Conservation (phyloP, 2,113 vertebrate genomes). For the Pseudorectes ferrugineus region DNA sequence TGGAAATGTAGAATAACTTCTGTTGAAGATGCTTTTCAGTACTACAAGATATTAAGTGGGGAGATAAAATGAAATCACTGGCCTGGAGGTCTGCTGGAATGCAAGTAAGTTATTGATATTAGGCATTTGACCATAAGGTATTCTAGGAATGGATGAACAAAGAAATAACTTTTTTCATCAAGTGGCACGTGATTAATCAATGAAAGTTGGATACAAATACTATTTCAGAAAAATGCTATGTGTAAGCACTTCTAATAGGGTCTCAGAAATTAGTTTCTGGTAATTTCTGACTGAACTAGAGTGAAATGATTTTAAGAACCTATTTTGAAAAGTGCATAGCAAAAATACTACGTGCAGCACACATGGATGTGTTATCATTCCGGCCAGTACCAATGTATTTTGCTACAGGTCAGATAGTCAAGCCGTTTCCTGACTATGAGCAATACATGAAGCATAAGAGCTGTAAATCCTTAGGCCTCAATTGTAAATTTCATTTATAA, state of each 20-base stretch:
- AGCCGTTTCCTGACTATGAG: not conserved
- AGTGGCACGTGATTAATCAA: not conserved
- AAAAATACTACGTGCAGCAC: not conserved
- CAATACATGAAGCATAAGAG: not conserved
- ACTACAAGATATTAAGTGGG: not conserved
- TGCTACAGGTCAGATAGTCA: not conserved
- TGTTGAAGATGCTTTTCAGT: not conserved
- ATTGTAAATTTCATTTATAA: not conserved
- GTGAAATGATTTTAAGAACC: not conserved
- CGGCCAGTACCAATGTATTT: not conserved
- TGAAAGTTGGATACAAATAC: not conserved
- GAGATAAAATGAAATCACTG: not conserved
- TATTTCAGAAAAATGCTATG: not conserved
- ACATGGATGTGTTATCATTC: not conserved
- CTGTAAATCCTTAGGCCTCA: not conserved
- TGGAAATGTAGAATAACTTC: not conserved
- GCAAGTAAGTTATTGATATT: not conserved
- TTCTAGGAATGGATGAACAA: not conserved
- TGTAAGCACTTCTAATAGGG: not conserved
- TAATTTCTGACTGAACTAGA: not conserved
- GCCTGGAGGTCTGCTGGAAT: not conserved
- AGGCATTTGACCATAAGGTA: not conserved
- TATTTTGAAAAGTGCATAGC: not conserved
- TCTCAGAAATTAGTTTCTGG: not conserved
- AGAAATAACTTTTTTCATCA: not conserved